Conservation (phyloP, 1,140 invertebrate species). For the Trachymyrmex cornetzi region DNA sequence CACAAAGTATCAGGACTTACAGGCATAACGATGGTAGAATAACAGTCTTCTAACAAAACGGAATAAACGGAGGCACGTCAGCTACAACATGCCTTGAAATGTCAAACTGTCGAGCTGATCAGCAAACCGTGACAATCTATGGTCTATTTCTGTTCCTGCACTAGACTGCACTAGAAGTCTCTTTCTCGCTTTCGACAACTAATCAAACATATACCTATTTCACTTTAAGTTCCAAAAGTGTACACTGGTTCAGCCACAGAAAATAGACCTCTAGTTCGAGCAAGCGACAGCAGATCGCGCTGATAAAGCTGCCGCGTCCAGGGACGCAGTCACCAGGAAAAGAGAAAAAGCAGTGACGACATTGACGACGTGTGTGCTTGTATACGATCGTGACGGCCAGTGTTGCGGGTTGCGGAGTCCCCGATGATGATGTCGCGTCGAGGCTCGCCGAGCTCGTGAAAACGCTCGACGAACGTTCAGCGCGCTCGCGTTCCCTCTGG, state of each 20-base stretch:
- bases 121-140: background rate
- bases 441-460: constrained; percentile 6
- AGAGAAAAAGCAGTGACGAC: background rate
- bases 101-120: background rate
- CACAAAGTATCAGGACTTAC: constrained; percentile 8
- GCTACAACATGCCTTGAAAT: background rate
- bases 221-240: no score
- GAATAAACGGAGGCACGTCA: background rate
- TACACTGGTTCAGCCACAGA: no score
- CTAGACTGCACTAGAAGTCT: no score
- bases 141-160: no score
- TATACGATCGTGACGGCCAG: background rate
- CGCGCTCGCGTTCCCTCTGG: background rate
- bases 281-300: constrained; percentile 1
- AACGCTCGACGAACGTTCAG: background rate
- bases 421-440: background rate
- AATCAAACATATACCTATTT: no score
- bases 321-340: background rate
- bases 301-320: background rate
- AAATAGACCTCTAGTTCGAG: no score
- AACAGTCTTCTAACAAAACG: background rate
- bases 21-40: constrained; percentile 11
- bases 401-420: background rate
- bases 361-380: background rate
- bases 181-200: no score